Percentiles rank a stretch among this genome's conserved stretches.
Conservation (phyloP, 1,140 invertebrate species). For the Gonioctena quinquepunctata region DNA sequence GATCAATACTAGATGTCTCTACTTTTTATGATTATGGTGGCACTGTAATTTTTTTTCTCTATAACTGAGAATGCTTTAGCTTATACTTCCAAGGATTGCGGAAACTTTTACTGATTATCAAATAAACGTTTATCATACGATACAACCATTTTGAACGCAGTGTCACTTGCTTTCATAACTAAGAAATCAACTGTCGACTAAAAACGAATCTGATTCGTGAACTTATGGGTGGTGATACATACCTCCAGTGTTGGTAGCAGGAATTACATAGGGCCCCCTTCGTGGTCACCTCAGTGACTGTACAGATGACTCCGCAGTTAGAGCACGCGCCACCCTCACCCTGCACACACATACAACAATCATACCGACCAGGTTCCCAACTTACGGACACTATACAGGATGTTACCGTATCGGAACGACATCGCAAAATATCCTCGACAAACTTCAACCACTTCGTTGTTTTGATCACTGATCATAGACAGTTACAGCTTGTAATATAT, state of each 20-base stretch:
- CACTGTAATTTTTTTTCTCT: too few species aligned
- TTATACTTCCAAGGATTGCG: too few species aligned
- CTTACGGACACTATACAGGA: neutral
- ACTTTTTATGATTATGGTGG: too few species aligned
- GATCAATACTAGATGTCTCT: too few species aligned
- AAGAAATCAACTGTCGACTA: neutral
- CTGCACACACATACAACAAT: constrained; percentile 55
- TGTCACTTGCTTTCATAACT: neutral
- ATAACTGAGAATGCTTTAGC: too few species aligned
- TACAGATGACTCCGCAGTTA: constrained; percentile 78
- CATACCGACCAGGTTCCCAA: constrained; percentile 35
- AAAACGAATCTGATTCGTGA: neutral
- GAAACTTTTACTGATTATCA: too few species aligned
- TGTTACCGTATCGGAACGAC: neutral
- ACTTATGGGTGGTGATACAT: constrained; percentile 34
- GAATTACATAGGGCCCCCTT: constrained; percentile 79
- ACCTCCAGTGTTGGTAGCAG: constrained; percentile 82
- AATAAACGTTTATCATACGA: too few species aligned
- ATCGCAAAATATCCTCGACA: neutral
- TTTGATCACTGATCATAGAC: too few species aligned
- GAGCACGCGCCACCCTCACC: constrained; percentile 66
- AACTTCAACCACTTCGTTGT: too few species aligned
- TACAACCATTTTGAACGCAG: too few species aligned
- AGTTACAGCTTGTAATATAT: too few species aligned
- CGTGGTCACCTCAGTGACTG: constrained; percentile 71